Conservation (phyloP, 2,113 vertebrate species). For the Eclectus roratus region DNA sequence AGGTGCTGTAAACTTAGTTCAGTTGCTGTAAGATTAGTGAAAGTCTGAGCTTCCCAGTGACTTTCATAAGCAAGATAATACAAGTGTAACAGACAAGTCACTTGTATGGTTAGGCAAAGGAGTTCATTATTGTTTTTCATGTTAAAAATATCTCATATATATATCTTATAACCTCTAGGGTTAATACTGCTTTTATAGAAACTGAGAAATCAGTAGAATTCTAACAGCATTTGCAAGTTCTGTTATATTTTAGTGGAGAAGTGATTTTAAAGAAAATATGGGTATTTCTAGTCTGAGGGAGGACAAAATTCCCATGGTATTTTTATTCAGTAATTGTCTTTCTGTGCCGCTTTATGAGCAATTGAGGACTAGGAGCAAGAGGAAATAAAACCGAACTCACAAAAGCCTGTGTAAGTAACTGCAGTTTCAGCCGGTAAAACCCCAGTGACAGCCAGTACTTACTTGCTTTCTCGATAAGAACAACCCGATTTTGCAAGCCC, state of each 20-base stretch:
- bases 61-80: neutral
- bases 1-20: neutral
- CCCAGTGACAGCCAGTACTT: neutral
- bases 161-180: neutral
- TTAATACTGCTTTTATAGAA: neutral
- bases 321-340: neutral
- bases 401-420: neutral
- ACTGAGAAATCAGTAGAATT: neutral
- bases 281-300: rapidly evolving
- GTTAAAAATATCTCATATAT: neutral
- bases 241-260: neutral
- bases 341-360: neutral
- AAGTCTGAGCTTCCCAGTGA: neutral
- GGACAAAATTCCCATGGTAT: rapidly evolving
- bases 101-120: neutral
- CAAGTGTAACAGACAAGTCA: neutral
- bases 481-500: neutral
- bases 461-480: neutral
- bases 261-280: neutral
- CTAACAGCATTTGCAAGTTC: neutral
- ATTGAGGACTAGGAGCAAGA: neutral
- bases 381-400: neutral
- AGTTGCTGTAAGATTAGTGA: neutral
- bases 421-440: neutral
- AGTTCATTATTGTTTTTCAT: neutral